Conservation (phyloP, 30 jellyfish, hydroid and myxozoan species). For the Turritopsis dohrnii region DNA sequence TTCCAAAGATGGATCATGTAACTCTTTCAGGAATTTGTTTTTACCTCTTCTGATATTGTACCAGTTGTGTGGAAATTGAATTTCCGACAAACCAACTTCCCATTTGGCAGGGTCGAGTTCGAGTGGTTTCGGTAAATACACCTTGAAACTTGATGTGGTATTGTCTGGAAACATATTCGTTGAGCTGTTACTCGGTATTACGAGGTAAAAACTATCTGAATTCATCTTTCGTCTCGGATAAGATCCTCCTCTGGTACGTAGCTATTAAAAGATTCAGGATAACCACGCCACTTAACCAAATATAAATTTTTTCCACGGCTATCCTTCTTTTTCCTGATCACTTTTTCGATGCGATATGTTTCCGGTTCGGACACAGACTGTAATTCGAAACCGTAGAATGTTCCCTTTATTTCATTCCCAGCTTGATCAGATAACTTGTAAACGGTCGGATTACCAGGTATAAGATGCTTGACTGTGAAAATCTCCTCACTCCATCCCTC, state of each 20-base stretch:
- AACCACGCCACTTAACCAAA: neutral
- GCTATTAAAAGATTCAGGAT: slow-evolving; percentile 14
- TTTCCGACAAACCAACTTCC: slow-evolving; percentile 23
- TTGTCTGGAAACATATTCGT: slow-evolving; percentile 22
- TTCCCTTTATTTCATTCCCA: too few relatives aligned
- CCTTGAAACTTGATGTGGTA: slow-evolving; percentile 20
- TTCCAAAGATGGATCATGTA: slow-evolving; percentile 4
- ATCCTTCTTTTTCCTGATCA: slow-evolving; percentile 32
- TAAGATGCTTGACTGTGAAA: slow-evolving; percentile 11
- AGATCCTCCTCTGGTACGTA: slow-evolving; percentile 12
- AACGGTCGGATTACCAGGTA: too few relatives aligned
- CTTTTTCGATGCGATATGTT: slow-evolving; percentile 40
- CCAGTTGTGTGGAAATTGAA: neutral
- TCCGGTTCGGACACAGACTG: slow-evolving; percentile 34
- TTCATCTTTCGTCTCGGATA: neutral
- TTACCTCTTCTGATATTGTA: slow-evolving; percentile 19
- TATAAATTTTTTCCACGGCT: neutral
- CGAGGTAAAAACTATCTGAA: neutral
- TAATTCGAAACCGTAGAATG: slow-evolving; percentile 31
- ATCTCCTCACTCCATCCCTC: slow-evolving; percentile 52
- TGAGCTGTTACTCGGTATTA: slow-evolving; percentile 29
- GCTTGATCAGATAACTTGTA: too few relatives aligned
- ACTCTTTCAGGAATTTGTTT: neutral
- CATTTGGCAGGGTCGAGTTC: slow-evolving; percentile 14
- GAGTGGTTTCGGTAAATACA: slow-evolving; percentile 12